These are phyloP conservation scores for Stictocephala bisonia DNA, from an alignment of 2,888 invertebrate species.

Conservation along the genomic window DNA sequence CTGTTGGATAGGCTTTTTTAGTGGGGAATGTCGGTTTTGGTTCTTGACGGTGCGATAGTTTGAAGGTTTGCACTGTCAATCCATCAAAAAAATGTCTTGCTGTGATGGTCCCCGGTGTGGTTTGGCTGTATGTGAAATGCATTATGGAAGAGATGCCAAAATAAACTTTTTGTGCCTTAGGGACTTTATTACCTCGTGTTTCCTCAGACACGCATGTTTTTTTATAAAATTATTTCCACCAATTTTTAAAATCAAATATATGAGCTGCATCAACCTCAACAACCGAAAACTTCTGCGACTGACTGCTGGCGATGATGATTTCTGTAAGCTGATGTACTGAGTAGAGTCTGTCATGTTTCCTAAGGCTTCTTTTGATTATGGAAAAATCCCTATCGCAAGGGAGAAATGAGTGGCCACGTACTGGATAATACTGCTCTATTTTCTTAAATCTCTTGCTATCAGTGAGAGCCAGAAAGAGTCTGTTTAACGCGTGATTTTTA, in stretches of 20 bases:
- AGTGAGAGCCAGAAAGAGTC: constrained; percentile 49
- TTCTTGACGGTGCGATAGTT: neutral
- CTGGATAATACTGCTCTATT: constrained; percentile 52
- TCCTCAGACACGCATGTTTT: constrained; percentile 46
- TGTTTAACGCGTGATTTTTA: constrained; percentile 52
- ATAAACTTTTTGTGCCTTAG: constrained; percentile 1
- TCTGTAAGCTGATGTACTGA: constrained; percentile 37
- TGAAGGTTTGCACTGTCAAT: neutral
- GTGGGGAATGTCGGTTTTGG: neutral
- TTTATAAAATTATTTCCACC: constrained; percentile 52
- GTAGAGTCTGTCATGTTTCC: constrained; percentile 50
- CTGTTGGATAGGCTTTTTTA: neutral
- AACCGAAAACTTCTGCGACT: constrained; percentile 46
- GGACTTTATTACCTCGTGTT: constrained; percentile 31
- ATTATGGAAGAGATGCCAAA: neutral
- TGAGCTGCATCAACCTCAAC: constrained; percentile 43
- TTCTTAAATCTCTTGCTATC: constrained; percentile 51
- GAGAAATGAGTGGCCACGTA: constrained; percentile 54
- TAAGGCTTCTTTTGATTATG: constrained; percentile 50
- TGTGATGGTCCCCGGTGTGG: neutral
- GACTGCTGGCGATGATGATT: constrained; percentile 7
- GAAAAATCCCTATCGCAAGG: constrained; percentile 54
- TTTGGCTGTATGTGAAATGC: neutral
- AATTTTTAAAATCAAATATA: constrained; percentile 49
- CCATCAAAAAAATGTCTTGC: neutral